phyloP scores from a whole-genome alignment of 2,888 invertebrate species.

The Lapara coniferarum region DNA sequence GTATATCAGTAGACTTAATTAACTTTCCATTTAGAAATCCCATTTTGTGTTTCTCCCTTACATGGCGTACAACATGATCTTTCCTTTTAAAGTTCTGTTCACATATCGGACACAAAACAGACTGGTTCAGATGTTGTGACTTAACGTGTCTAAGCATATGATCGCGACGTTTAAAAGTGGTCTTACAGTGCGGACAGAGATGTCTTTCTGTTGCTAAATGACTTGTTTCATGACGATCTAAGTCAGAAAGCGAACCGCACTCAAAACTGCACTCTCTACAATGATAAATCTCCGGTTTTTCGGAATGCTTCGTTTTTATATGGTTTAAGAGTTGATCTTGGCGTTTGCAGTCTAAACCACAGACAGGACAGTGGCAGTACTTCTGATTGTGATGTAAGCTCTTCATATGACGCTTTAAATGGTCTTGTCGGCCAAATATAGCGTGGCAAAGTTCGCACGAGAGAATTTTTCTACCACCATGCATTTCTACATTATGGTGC shows the following conservation, averaged over 20 bases:
- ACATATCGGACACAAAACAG: constrained; percentile 55
- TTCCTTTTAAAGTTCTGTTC: constrained; percentile 56
- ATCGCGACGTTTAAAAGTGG: constrained; percentile 58
- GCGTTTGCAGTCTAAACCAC: constrained; percentile 49
- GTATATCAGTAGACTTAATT: constrained; percentile 43
- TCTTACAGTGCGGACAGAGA: constrained; percentile 52
- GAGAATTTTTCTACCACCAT: constrained; percentile 46
- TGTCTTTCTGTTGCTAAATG: constrained; percentile 43
- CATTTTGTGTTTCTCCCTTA: constrained; percentile 62
- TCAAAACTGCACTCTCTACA: constrained; percentile 24
- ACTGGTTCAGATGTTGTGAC: constrained; percentile 55
- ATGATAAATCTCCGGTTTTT: constrained; percentile 53
- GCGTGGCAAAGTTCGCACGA: constrained; percentile 51
- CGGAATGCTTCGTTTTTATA: constrained; percentile 52
- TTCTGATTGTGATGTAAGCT: constrained; percentile 46
- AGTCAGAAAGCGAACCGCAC: neutral
- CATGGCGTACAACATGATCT: constrained; percentile 61
- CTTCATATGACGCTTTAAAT: constrained; percentile 56
- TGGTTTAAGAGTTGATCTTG: constrained; percentile 54
- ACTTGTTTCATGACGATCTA: neutral
- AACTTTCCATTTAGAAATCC: constrained; percentile 51
- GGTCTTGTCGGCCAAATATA: constrained; percentile 55
- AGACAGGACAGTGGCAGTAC: constrained; percentile 51
- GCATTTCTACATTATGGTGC: constrained; percentile 53
- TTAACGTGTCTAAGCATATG: constrained; percentile 64